Base-by-base conservation (phyloP, 1,140 invertebrate species). In the Oncopeltus fasciatus region DNA sequence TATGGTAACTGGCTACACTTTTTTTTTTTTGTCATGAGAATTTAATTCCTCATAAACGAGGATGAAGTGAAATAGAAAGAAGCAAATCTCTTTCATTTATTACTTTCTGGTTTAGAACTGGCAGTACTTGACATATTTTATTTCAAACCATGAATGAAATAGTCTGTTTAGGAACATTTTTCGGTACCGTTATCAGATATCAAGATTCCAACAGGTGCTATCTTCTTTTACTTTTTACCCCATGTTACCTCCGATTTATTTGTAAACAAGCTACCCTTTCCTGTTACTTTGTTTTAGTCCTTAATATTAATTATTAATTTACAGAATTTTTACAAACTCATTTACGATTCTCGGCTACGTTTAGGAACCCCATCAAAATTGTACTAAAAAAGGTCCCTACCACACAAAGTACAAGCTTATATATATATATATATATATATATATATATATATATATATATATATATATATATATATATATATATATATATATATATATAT, bases 321-420 rank as follows among this genome's bases (percentile, higher is more conserved):
- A 62, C 61, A 62, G 61, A 27, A 49, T 16, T 61, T n/a, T n/a
- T n/a, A 61, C 18, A 29, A 51, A 16, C 56, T 27, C 16, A 46
- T 46, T 21, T n/a, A n/a, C 16, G 33, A 27, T 57, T 62, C 61
- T 62, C 44, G 61, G 61, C 68, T 67, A 69, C 59, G 67, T 71
- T 69, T 71, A 68, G 69, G 69, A 70, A 65, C 68, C 64, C 65
- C 60, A 66, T 64, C 63, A 67, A 68, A 68, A 68, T 63, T 31
- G 31, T 56, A 33, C 12, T 66, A 65, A 64, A 67, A 66, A 70
- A 68, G 66, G 65, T 69, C 65, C 64, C 65, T 64, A 49, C 80
- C 80, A 81, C 80, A 81, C 75, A 80, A 81, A 82, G 80, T 82
- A 82, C 80, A 82, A 82, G 80, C 80, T 81, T 81, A 80, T 79